Base-by-base conservation (phyloP, 2,888 invertebrate species). In the Teinopalpus imperialis region DNA sequence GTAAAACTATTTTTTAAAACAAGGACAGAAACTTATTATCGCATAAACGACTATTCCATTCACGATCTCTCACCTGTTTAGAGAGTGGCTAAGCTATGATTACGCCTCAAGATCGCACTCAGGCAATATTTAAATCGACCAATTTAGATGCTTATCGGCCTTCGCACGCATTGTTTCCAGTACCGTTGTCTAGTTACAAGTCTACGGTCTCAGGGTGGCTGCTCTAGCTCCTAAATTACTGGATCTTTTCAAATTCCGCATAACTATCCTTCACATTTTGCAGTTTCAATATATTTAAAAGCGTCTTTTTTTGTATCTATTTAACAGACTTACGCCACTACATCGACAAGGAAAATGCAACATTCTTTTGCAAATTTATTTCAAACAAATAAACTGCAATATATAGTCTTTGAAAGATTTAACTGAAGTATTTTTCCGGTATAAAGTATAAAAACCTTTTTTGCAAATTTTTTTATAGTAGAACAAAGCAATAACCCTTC, bases 71-170 rank as follows among this genome's bases (percentile, higher is more conserved):
- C 51, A 41, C 48, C 51, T 47, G 37, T 34, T 51, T 44, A 39
- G 41, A 30, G 40, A 40, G 46, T 30, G 30, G 34, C 21, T 32
- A 26, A 34, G 8, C 45, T 48, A 40, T 52, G 54, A 57, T 55
- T 54, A 52, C 45, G 39, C 45, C 46, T 51, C 42, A 56, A 60
- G 59, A 59, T 57, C 57, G 56, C 61, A 57, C 61, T 63, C 59
- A 57, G 57, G 65, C 61, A 63, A 67, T 63, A 66, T 67, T 66
- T 61, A 63, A 63, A 66, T 54, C 58, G 62, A 54, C 69, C 74
- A 72, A 75, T 75, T 74, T 61, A 68, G 69, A 70, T 70, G 49
- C 26, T 44, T 57, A 69, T 69, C 63, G 6, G 12, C 48, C 31
- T 63, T 61, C 63, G 62, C 69, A 63, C 57, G 67, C 65, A 69